A percentile compares a stretch with the other conserved stretches of the same genome.
phyloP scores from a whole-genome alignment of 2,888 invertebrate species.

The Drosophila longiperda region DNA sequence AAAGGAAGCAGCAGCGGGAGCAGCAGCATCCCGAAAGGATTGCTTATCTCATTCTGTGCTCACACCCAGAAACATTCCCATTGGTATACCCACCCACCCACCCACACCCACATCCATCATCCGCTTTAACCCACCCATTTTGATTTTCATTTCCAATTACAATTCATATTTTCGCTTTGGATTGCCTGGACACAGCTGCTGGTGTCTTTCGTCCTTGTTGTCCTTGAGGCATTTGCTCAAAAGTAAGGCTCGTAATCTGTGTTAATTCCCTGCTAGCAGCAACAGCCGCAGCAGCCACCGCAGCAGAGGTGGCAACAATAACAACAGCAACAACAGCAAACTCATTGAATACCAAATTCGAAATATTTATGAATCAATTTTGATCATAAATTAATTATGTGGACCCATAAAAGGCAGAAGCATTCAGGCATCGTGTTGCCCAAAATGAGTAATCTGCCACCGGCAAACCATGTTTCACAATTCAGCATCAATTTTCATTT shows the following conservation, averaged over 20 bases:
- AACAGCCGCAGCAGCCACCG: background rate
- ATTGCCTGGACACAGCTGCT: conserved; percentile 10
- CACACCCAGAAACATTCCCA: background rate
- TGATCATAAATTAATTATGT: conserved; percentile 43
- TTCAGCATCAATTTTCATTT: conserved; percentile 14
- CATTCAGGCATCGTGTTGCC: conserved; percentile 3
- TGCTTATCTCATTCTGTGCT: conserved; percentile 1
- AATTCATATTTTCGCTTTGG: conserved; percentile 18
- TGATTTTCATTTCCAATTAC: conserved; percentile 12
- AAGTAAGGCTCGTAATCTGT: conserved; percentile 11
- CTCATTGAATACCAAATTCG: conserved; percentile 32
- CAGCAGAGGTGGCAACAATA: background rate
- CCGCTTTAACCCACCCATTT: background rate
- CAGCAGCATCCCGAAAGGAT: conserved; percentile 1
- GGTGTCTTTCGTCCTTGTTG: background rate
- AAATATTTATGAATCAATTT: conserved; percentile 69
- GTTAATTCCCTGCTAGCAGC: conserved; percentile 8
- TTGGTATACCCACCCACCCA: too few relatives aligned
- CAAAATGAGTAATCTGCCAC: conserved; percentile 29
- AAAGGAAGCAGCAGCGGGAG: background rate
- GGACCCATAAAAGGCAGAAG: conserved; percentile 32
- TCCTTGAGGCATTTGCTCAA: conserved; percentile 5
- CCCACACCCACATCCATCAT: background rate
- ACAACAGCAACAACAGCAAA: background rate
- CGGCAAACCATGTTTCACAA: conserved; percentile 2